These are phyloP conservation scores for Drosophila lacertosa DNA, from an alignment of 1,140 invertebrate genomes.

Conservation along the genomic window DNA sequence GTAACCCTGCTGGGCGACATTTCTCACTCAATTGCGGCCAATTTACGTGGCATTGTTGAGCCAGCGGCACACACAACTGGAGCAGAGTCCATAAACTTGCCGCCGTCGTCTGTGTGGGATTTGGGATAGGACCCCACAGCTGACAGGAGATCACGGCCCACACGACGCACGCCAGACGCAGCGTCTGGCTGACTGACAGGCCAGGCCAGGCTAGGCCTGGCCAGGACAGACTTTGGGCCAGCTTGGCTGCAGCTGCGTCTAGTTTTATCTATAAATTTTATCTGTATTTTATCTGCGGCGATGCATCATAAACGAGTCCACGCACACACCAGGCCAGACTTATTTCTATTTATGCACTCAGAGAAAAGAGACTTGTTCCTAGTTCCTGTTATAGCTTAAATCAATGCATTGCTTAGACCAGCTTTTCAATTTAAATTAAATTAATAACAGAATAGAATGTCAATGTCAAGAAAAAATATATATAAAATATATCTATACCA, in stretches of 20 bases:
- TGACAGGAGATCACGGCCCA: slow-evolving; percentile 41
- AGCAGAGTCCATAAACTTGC: slow-evolving; percentile 51
- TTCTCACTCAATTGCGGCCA: slow-evolving; percentile 68
- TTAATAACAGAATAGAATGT: too few relatives aligned
- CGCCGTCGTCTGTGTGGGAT: slow-evolving; percentile 66
- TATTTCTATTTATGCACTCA: too few relatives aligned
- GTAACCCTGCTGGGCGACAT: slow-evolving; percentile 15
- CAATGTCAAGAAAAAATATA: too few relatives aligned
- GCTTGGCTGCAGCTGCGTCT: too few relatives aligned
- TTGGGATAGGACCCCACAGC: slow-evolving; percentile 14
- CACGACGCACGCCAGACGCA: slow-evolving; percentile 31
- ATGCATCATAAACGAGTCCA: slow-evolving; percentile 70
- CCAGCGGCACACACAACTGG: slow-evolving; percentile 14
- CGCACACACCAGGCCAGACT: background rate
- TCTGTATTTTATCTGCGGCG: slow-evolving; percentile 68
- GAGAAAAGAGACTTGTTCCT: too few relatives aligned
- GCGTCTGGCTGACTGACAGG: slow-evolving; percentile 22
- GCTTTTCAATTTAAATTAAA: too few relatives aligned
- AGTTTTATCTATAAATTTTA: slow-evolving; percentile 57
- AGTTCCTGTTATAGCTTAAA: too few relatives aligned
- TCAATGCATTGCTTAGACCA: too few relatives aligned
- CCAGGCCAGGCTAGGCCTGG: slow-evolving; percentile 12
- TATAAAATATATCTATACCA: too few relatives aligned
- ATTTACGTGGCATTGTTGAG: slow-evolving; percentile 68
- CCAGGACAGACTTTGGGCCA: slow-evolving; percentile 10